Evolutionary conservation across 2,888 invertebrate species (phyloP).

Genomic region (Diarsia brunnea): DNA sequence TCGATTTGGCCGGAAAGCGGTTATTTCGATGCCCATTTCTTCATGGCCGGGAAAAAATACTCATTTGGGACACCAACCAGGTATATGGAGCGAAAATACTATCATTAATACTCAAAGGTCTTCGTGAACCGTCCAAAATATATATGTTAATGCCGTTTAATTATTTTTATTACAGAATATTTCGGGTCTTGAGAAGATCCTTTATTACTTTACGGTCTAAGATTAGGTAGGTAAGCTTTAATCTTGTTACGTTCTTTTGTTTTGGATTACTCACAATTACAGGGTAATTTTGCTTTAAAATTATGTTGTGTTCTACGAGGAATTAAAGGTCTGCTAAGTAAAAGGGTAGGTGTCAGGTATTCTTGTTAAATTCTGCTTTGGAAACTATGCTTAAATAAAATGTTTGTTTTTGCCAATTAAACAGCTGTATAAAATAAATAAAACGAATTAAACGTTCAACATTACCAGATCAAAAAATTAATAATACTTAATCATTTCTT

Average conservation of each 20-base stretch:
- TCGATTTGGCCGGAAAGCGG: slow-evolving; percentile 78
- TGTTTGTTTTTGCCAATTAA: not conserved
- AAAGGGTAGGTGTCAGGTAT: slow-evolving; percentile 9
- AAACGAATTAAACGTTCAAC: not conserved
- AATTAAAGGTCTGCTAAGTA: slow-evolving; percentile 21
- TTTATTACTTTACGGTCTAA: slow-evolving; percentile 56
- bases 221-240: slow-evolving; percentile 54
- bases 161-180: slow-evolving; percentile 68
- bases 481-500: slow-evolving; percentile 28
- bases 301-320: slow-evolving; percentile 36
- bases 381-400: not conserved
- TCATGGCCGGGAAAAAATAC: slow-evolving; percentile 64
- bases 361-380: not conserved
- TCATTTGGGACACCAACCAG: slow-evolving; percentile 72
- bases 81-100: slow-evolving; percentile 68
- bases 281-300: slow-evolving; percentile 52
- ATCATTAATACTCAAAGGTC: slow-evolving; percentile 67
- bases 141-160: slow-evolving; percentile 74
- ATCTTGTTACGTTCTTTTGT: slow-evolving; percentile 60
- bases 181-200: slow-evolving; percentile 61
- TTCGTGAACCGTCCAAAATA: slow-evolving; percentile 68
- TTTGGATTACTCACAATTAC: slow-evolving; percentile 58
- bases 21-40: slow-evolving; percentile 73
- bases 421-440: slow-evolving; percentile 6
- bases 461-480: slow-evolving; percentile 27